Conservation (phyloP, 1,140 invertebrate species). For the Monomorium pharaonis region DNA sequence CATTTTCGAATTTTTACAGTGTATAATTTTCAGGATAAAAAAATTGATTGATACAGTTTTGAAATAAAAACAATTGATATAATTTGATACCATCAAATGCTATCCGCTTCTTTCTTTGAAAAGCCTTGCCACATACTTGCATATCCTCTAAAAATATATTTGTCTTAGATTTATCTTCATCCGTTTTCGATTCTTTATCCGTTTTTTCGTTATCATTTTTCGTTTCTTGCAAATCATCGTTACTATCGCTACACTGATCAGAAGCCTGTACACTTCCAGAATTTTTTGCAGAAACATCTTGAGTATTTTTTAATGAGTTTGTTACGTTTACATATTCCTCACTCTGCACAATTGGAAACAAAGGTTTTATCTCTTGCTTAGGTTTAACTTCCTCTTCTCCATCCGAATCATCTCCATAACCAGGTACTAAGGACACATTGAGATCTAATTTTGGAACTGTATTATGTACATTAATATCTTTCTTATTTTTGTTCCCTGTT, state of each 20-base stretch:
- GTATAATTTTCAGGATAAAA: not conserved
- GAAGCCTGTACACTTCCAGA: not conserved
- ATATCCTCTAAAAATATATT: conserved; percentile 82
- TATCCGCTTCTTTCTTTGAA: conserved; percentile 82
- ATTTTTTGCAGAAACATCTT: conserved; percentile 63
- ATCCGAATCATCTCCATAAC: conserved; percentile 87
- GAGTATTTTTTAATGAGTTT: conserved; percentile 11
- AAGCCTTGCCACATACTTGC: conserved; percentile 79
- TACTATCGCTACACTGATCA: conserved; percentile 49
- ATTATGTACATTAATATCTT: conserved; percentile 7
- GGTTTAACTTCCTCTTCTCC: conserved; percentile 81
- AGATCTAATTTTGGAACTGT: conserved; percentile 50
- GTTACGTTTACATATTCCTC: not conserved
- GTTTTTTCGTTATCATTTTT: conserved; percentile 14
- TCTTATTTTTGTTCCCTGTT: conserved; percentile 11
- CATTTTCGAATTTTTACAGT: too few species aligned
- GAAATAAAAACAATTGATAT: not conserved
- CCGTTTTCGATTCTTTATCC: conserved; percentile 14
- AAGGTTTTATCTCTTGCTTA: conserved; percentile 68
- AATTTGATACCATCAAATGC: conserved; percentile 81
- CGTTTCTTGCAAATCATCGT: conserved; percentile 74
- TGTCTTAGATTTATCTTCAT: conserved; percentile 73
- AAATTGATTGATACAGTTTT: too few species aligned
- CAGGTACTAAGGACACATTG: conserved; percentile 86
- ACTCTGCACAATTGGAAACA: conserved; percentile 83